Base-by-base conservation (phyloP, 2,888 invertebrate genomes). In the Lithophane leautieri region DNA sequence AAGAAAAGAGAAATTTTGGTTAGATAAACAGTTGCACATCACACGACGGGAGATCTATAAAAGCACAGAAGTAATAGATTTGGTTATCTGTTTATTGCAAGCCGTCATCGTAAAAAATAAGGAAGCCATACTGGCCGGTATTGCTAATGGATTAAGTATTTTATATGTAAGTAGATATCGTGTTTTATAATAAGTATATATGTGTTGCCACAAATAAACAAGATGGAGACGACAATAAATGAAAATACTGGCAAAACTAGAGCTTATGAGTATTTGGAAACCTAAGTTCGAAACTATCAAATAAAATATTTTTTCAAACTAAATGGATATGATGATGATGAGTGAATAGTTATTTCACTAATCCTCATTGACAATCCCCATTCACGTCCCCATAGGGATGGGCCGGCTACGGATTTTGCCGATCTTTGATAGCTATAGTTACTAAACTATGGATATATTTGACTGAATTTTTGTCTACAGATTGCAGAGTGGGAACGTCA, bases 131-230 rank as follows among this genome's bases (percentile, higher is more conserved):
- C 40, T 25, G 44, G 12, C n/a, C 8, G 69, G 28, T 69, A 47
- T 40, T 47, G 44, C 76, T 69, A 81, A 79, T 79, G 79, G 81
- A 81, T 81, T 72, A 22, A 4, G 34, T 34, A 34, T 67, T 76
- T 60, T 50, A 12, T 47, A 70, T 16, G 65, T 70, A 28, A 4
- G 62, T 68, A 14, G 4, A 40, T 40, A 7, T 63, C 22, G 19
- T 52, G 50, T 25, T 42, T 14, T 28, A 25, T 7, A 47, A 1
- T 22, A 47, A n/a, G 19, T 14, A 40, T 44, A 19, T 25, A 65
- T 8, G 19, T n/a, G 12, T 28, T 68, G 2, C 68, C 19, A 25
- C 19, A 40, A 11, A 25, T 68, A 34, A n/a, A 16, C 62, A 62
- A 40, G n/a, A 14, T 8, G 2, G 40, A 40, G 8, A n/a, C 62